phyloP scores from a whole-genome alignment of 2,797 vertebrate species.

The Morelia viridis region DNA sequence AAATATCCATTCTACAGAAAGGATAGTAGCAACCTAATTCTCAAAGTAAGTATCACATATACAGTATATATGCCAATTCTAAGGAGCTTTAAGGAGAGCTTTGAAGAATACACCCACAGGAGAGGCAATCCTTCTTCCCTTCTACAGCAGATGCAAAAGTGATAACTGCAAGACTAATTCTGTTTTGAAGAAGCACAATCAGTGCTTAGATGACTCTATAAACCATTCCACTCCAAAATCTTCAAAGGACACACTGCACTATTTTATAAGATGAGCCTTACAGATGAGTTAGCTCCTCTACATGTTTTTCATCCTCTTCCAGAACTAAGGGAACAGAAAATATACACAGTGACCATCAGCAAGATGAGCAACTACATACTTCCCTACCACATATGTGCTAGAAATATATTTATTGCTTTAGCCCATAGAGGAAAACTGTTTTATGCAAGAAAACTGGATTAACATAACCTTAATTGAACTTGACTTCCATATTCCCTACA shows the following conservation, averaged over 20 bases:
- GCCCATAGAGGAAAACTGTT: neutral
- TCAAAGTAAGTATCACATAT: neutral
- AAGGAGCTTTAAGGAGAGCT: neutral
- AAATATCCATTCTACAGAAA: neutral
- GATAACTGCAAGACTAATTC: neutral
- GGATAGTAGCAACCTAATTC: neutral
- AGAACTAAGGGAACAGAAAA: neutral
- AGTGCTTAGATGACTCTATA: neutral
- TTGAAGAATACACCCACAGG: neutral
- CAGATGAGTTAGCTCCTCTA: neutral
- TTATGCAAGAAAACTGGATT: constrained; percentile 9
- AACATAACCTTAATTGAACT: constrained; percentile 6
- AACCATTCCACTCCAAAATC: neutral
- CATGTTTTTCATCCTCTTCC: neutral
- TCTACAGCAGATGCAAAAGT: neutral
- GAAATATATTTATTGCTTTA: constrained; percentile 10
- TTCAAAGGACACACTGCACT: neutral
- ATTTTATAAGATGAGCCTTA: neutral
- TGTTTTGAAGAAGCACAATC: neutral
- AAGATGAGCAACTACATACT: neutral
- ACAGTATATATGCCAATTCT: neutral
- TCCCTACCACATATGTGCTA: neutral
- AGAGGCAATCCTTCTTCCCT: neutral
- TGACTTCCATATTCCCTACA: neutral
- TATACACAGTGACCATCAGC: neutral